Percentiles rank a stretch among this genome's conserved stretches.
These are phyloP conservation scores for Umimayanthus kanabou DNA, from an alignment of 92 coral and sea anemone species.

Conservation along the genomic window DNA sequence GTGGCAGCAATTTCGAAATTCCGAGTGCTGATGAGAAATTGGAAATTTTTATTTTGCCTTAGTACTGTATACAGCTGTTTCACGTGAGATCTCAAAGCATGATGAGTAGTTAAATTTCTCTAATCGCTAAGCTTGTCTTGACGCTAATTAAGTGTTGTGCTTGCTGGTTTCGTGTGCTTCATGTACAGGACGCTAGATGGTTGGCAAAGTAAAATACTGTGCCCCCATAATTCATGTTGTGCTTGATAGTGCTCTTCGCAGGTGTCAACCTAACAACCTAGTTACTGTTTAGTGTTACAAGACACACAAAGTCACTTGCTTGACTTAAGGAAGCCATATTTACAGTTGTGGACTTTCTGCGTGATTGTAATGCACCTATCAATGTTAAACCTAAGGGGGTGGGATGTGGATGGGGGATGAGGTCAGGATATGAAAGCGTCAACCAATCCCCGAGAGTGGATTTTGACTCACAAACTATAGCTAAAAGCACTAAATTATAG, in stretches of 20 bases:
- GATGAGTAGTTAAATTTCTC: not conserved
- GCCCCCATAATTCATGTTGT: too few species aligned
- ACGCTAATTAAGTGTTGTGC: too few species aligned
- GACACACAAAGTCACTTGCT: not conserved
- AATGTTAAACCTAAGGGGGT: not conserved
- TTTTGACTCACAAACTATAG: not conserved
- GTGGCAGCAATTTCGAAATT: too few species aligned
- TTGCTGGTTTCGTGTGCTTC: too few species aligned
- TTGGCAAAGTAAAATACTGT: too few species aligned
- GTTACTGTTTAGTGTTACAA: not conserved
- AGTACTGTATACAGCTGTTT: not conserved
- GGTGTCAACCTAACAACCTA: not conserved
- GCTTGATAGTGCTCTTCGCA: not conserved
- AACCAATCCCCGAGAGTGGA: not conserved
- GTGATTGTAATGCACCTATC: not conserved
- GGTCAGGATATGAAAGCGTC: not conserved
- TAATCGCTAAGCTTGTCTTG: not conserved
- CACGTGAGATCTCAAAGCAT: not conserved
- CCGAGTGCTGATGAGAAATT: too few species aligned
- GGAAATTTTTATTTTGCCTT: too few species aligned
- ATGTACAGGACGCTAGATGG: too few species aligned
- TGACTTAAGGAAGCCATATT: not conserved
- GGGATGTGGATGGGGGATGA: not conserved
- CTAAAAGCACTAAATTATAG: not conserved
- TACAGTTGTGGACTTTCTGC: conserved; percentile 4